Conservation (phyloP, 2,797 vertebrate genomes). For the Chlorospingus semifuscus region DNA sequence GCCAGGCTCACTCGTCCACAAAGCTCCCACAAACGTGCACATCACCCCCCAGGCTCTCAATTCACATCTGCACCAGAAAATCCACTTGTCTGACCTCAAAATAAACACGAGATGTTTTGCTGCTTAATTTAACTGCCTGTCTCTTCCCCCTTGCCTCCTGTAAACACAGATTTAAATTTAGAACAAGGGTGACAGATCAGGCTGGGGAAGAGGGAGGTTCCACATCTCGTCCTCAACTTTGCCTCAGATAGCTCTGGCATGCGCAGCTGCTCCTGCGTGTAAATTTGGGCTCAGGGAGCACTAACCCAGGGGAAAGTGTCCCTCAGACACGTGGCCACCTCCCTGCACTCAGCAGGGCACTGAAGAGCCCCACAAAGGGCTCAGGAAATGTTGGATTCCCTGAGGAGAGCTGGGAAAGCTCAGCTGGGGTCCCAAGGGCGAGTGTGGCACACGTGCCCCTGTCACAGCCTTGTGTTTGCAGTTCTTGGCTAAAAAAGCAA, state of each 20-base stretch:
- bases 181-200: background rate
- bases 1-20: slow-evolving; percentile 7
- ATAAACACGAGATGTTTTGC: background rate
- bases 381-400: background rate
- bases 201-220: background rate
- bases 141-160: background rate
- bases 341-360: background rate
- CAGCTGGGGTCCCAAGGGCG: background rate
- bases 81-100: background rate
- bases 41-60: background rate
- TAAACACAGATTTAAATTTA: background rate
- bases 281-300: background rate
- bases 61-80: background rate
- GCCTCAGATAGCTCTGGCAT: background rate
- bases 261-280: background rate
- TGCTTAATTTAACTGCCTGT: slow-evolving; percentile 5
- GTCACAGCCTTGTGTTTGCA: background rate
- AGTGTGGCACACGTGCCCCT: background rate
- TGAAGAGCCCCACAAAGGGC: background rate
- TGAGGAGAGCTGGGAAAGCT: background rate
- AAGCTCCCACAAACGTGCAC: background rate
- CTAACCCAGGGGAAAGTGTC: background rate
- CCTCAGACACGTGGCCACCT: background rate
- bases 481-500: background rate
- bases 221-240: background rate